Evolutionary conservation across 2,113 vertebrate species (phyloP).

Genomic region (Marcusenius ussheri): DNA sequence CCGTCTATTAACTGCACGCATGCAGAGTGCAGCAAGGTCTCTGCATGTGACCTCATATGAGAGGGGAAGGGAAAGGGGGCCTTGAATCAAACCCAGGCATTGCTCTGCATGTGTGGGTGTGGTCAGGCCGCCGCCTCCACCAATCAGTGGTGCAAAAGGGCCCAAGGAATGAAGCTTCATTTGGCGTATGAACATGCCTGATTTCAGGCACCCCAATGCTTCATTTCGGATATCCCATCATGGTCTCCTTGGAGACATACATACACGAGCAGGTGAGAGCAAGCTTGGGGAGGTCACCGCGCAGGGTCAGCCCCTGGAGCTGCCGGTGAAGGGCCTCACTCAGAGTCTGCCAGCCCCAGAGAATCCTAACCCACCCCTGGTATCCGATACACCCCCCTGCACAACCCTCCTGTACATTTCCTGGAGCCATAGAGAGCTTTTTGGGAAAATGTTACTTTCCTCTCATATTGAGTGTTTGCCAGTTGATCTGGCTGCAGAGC

Average conservation of each 20-base stretch:
- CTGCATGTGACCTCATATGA: not conserved
- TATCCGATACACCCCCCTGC: not conserved
- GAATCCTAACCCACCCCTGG: not conserved
- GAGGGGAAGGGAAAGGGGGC: not conserved
- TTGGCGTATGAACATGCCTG: not conserved
- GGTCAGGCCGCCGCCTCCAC: not conserved
- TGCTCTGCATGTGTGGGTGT: not conserved
- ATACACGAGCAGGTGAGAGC: not conserved
- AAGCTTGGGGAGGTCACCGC: not conserved
- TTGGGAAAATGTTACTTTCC: not conserved
- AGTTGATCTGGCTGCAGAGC: not conserved
- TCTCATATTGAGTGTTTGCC: not conserved
- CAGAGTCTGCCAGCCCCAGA: not conserved
- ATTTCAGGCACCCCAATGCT: not conserved
- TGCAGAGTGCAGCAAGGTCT: constrained; percentile 32
- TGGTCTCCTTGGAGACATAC: not conserved
- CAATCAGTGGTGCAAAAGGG: not conserved
- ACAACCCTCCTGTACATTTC: not conserved
- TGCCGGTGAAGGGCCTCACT: not conserved
- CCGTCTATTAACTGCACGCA: constrained; percentile 62
- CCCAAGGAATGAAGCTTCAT: not conserved
- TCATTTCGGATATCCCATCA: not conserved
- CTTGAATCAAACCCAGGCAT: not conserved
- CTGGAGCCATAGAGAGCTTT: not conserved
- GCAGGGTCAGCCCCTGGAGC: not conserved